A percentile compares a stretch with the other conserved stretches of the same genome.
phyloP scores from a whole-genome alignment of 2,888 invertebrate genomes.

The Polylopha cassiicola region DNA sequence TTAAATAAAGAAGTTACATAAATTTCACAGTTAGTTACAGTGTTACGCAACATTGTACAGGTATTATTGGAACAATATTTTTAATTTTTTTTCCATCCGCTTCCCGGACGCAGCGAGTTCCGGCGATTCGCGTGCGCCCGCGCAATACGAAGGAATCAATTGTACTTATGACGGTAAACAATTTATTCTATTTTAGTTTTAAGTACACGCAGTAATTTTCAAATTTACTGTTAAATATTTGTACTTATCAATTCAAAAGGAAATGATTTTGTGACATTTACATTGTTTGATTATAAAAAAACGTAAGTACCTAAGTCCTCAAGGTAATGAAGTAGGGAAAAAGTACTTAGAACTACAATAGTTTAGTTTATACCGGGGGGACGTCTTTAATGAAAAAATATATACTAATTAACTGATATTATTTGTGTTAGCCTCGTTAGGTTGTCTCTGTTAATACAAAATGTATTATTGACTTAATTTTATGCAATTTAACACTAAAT shows the following conservation, averaged over 20 bases:
- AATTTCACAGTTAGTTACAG: conserved; percentile 8
- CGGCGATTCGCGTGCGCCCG: conserved; percentile 58
- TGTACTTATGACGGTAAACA: conserved; percentile 8
- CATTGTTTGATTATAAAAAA: too few species aligned
- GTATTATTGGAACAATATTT: conserved; percentile 42
- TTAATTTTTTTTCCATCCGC: conserved; percentile 55
- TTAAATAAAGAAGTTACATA: too few species aligned
- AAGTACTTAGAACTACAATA: too few species aligned
- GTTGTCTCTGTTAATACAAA: conserved; percentile 56
- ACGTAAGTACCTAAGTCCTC: too few species aligned
- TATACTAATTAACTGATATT: too few species aligned
- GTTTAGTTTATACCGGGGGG: too few species aligned
- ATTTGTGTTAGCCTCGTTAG: conserved; percentile 57
- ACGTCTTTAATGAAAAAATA: too few species aligned
- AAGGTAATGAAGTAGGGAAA: too few species aligned
- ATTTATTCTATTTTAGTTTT: conserved; percentile 8
- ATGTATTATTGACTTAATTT: conserved; percentile 48
- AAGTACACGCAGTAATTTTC: too few species aligned
- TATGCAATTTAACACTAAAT: conserved; percentile 50
- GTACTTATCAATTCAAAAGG: too few species aligned
- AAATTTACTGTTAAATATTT: too few species aligned
- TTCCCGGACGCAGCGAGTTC: conserved; percentile 68
- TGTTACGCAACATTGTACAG: conserved; percentile 53
- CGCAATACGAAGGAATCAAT: conserved; percentile 35
- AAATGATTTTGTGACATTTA: too few species aligned